Base-by-base conservation (phyloP, 2,888 invertebrate species). In the Acanthosepion lycidas region DNA sequence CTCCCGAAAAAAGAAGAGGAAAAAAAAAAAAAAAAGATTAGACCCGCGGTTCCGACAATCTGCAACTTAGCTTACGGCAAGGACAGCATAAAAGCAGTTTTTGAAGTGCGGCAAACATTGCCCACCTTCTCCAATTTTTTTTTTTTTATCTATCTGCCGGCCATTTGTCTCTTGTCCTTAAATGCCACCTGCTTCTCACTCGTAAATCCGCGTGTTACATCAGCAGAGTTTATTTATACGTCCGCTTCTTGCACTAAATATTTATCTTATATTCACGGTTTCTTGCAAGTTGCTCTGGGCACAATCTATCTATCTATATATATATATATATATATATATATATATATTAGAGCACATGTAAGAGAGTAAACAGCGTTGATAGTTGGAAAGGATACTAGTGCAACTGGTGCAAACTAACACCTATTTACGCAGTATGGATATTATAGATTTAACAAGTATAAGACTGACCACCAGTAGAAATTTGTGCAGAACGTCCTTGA, bases 131-230 rank as follows among this genome's bases (percentile, higher is more conserved):
- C 15, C 55, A 4, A 6, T 51, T 51, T 15, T 15, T 51, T 15
- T 15, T 51, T 64, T 78, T 78, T 15, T 12, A 33, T 78, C 78
- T 33, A 15, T 78, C 78, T n/a, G 78, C 15, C 78, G 78, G 78
- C 78, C 78, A 78, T 78, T 78, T 78, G 78, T 78, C 78, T n/a
- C 78, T 78, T 78, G 33, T 78, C 78, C n/a, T 78, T 33, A 78
- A 15, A n/a, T n/a, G 78, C n/a, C n/a, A 78, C 78, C n/a, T 12
- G 33, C 78, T 78, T 78, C n/a, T 78, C 78, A n/a, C 4, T 6
- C 78, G 78, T 78, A 15, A 2, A 78, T 78, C 78, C n/a, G 15
- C n/a, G 78, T 5, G 18, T 33, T 78, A 78, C 78, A 78, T n/a
- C 78, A 33, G 5, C n/a, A 18, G 33, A 18, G 0, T n/a, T 33